Evolutionary conservation across 2,888 invertebrate genomes (phyloP), one percentile per base, ranked within the genome.

Genomic region (Alviniconcha strummeri): DNA sequence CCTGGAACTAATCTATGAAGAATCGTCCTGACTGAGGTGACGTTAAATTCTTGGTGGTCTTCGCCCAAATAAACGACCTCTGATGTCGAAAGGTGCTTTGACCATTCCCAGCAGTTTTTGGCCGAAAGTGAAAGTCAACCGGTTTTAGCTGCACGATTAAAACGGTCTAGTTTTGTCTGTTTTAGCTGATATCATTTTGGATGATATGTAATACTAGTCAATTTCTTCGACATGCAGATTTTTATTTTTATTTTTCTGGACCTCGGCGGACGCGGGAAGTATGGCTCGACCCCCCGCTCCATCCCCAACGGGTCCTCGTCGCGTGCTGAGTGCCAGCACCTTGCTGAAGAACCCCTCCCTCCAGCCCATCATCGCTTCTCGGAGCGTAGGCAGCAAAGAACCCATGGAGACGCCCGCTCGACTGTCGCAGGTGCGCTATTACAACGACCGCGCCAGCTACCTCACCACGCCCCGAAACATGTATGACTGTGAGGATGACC

Each of bases 351-450:
- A 15, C 52, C 19, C 56, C 77, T 36, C 78, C 64, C 60, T 78
- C 52, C 52, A 64, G 15, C 78, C 78, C 1, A 64, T 78, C 64
- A 64, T 78, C 60, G 60, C 78, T 60, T 78, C 78, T 4, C 60
- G 78, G 15, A 4, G 52, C 1, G 78, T 15, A 19, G 17, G 52
- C 64, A n/a, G 57, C 77, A 19, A 19, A 11, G 19, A 57, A 17
- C 54, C 4, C 19, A 19, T 6, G 57, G 57, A 56, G 1, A 17
- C 57, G 0, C 9, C 77, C 8, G 5, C 77, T 4, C 56, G 57
- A 3, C 52, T 55, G 15, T 55, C 75, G 4, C 75, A 75, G 13
- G 55, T 75, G 15, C 75, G 13, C 55, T 15, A 6, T 7, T 52
- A 72, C 72, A 13, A 52, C 36, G 15, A 36, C 5, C 75, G 55